Base-by-base conservation (phyloP, 2,113 vertebrate genomes). In the Myrmecophaga tridactyla region DNA sequence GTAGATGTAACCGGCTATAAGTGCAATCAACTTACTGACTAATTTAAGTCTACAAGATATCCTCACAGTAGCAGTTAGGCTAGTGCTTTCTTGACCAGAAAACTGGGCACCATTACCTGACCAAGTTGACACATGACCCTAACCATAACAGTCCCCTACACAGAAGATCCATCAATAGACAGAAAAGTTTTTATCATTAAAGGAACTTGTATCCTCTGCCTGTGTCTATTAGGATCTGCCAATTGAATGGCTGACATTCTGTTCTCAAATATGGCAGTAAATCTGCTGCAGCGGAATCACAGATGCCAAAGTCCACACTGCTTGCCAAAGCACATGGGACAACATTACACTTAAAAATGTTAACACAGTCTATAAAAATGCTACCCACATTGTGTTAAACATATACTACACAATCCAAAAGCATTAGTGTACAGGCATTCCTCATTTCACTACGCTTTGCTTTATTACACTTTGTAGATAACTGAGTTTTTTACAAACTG, bases 351-450 rank as follows among this genome's bases (percentile, higher is more conserved):
- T 39, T 34, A 86, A 65, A 86, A n/a, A 48, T 41, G 20, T 96
- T 96, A 97, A 96, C 78, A 94, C 58, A 7, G 95, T 56, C 58
- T 84, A 65, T 85, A 84, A 93, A 95, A 76, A 96, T 86, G 95
- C 62, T 90, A 36, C 11, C 96, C 94, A 31, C 62, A 76, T 91
- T 92, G 72, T 48, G 90, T 69, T 83, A 87, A 94, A 76, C 53
- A 92, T 94, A 96, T 69, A 93, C 69, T 69, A 94, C 80, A 96
- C 85, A 96, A 84, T 41, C 29, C 4, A 85, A 97, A 97, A 96
- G 46, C 92, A 63, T 60, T 46, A 96, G 39, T 67, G 58, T 53
- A 17, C 15, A 17, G 53, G 53, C 65, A 92, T 17, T 17, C 14
- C 14, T 53, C 15, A 17, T 53, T 53, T 53, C 15, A 53, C 18